Evolutionary conservation across 2,888 invertebrate genomes (phyloP).

Genomic region (Eremobia ochroleuca): DNA sequence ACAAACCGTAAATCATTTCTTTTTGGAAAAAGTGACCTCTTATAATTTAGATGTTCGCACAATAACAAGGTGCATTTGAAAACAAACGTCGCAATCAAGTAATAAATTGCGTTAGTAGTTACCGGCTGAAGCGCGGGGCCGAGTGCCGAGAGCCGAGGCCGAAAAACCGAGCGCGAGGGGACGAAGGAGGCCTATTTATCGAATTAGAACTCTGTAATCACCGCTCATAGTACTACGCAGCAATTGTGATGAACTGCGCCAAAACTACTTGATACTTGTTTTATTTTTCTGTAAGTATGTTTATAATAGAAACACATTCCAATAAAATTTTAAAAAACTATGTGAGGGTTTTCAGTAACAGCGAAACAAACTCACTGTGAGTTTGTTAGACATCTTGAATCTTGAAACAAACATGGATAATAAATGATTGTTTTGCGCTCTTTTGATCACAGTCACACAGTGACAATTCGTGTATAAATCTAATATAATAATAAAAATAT

Average conservation of each 20-base stretch:
- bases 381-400: too few species aligned
- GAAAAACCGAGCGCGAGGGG: slow-evolving; percentile 60
- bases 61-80: slow-evolving; percentile 65
- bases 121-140: slow-evolving; percentile 61
- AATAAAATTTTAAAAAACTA: not conserved
- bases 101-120: slow-evolving; percentile 82
- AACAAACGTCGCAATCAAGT: slow-evolving; percentile 86
- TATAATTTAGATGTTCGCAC: slow-evolving; percentile 31
- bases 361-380: not conserved
- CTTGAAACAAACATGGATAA: not conserved
- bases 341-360: not conserved
- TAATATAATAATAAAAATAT: too few species aligned
- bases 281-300: not conserved
- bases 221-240: slow-evolving; percentile 77
- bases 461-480: not conserved
- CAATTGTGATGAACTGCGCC: slow-evolving; percentile 69
- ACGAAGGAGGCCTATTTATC: slow-evolving; percentile 81
- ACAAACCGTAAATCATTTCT: not conserved
- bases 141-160: slow-evolving; percentile 53
- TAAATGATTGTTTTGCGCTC: not conserved
- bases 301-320: not conserved
- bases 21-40: not conserved
- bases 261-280: slow-evolving; percentile 69
- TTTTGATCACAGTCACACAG: not conserved
- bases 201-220: slow-evolving; percentile 88